A percentile compares a stretch with the other conserved stretches of the same genome.
Evolutionary conservation across 2,888 invertebrate genomes (phyloP).

Genomic region (Drosophila robusta): DNA sequence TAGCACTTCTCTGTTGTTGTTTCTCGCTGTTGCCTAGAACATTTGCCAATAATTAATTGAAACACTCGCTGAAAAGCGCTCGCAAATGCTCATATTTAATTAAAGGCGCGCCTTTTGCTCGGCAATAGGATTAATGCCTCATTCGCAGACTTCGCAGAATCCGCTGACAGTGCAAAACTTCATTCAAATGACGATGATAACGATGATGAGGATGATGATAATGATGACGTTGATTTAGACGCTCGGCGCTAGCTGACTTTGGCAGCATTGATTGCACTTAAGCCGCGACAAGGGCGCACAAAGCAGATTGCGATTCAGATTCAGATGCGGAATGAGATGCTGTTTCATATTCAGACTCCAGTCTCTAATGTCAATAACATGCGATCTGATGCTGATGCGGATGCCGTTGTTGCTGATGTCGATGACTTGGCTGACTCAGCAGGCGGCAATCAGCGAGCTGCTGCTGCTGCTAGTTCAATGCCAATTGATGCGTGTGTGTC

Average conservation of each 20-base stretch:
- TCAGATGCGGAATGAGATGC: slow-evolving; percentile 29
- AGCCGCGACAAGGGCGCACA: slow-evolving; percentile 49
- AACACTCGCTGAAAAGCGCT: slow-evolving; percentile 35
- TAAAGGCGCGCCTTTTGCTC: slow-evolving; percentile 29
- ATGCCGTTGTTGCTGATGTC: slow-evolving; percentile 14
- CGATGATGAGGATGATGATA: slow-evolving; percentile 16
- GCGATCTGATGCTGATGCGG: slow-evolving; percentile 50
- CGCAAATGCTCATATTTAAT: slow-evolving; percentile 46
- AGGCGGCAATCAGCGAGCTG: slow-evolving; percentile 70
- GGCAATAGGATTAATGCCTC: slow-evolving; percentile 35
- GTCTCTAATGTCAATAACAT: slow-evolving; percentile 67
- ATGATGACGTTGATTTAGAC: slow-evolving; percentile 42
- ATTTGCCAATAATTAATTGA: slow-evolving; percentile 71
- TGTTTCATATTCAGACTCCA: slow-evolving; percentile 34
- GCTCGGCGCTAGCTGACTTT: slow-evolving; percentile 34
- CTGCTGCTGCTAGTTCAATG: slow-evolving; percentile 49
- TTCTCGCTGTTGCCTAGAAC: slow-evolving; percentile 21
- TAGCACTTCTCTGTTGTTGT: neutral
- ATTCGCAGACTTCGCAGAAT: slow-evolving; percentile 3
- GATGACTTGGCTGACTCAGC: slow-evolving; percentile 70
- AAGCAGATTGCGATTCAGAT: slow-evolving; percentile 38
- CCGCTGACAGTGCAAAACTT: slow-evolving; percentile 52
- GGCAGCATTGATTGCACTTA: slow-evolving; percentile 70
- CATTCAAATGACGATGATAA: slow-evolving; percentile 20
- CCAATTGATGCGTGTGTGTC: slow-evolving; percentile 30